These are phyloP conservation scores for Argyrosomus regius DNA, from an alignment of 2,797 vertebrate genomes.

Conservation along the genomic window DNA sequence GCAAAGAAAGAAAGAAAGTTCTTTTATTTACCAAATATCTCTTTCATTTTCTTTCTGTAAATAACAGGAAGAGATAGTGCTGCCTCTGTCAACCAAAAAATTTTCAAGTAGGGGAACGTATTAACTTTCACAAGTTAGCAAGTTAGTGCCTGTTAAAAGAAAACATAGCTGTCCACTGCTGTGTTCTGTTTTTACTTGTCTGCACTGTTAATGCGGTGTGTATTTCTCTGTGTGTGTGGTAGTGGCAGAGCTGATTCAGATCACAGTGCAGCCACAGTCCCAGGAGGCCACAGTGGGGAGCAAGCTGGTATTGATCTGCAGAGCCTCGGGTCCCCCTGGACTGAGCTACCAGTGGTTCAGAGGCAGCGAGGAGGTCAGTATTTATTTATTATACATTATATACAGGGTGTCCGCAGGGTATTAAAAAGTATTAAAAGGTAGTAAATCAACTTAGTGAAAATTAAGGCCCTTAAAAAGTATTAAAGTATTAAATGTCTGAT, in stretches of 20 bases:
- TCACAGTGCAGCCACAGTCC: slow-evolving; percentile 84
- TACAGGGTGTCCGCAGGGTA: too few species aligned
- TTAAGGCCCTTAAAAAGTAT: too few species aligned
- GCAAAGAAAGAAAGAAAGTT: too few species aligned
- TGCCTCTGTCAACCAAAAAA: neutral
- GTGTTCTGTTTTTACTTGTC: neutral
- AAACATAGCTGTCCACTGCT: neutral
- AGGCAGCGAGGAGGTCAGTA: slow-evolving; percentile 87
- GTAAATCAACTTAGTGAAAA: too few species aligned
- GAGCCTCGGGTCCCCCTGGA: slow-evolving; percentile 76
- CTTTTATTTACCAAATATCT: too few species aligned
- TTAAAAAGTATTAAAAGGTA: too few species aligned
- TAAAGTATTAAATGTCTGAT: too few species aligned
- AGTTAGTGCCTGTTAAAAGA: neutral
- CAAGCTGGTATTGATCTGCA: slow-evolving; percentile 83
- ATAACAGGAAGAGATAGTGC: neutral
- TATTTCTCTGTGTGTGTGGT: slow-evolving; percentile 2
- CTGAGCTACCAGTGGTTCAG: slow-evolving; percentile 91
- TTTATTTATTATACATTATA: too few species aligned
- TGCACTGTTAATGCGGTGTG: neutral
- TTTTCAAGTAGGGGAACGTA: neutral
- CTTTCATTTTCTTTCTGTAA: neutral
- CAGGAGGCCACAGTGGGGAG: slow-evolving; percentile 75
- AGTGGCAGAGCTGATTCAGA: slow-evolving; percentile 77
- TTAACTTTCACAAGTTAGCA: neutral